Conservation (phyloP, 2,113 vertebrate genomes). For the Eurypyga helias region DNA sequence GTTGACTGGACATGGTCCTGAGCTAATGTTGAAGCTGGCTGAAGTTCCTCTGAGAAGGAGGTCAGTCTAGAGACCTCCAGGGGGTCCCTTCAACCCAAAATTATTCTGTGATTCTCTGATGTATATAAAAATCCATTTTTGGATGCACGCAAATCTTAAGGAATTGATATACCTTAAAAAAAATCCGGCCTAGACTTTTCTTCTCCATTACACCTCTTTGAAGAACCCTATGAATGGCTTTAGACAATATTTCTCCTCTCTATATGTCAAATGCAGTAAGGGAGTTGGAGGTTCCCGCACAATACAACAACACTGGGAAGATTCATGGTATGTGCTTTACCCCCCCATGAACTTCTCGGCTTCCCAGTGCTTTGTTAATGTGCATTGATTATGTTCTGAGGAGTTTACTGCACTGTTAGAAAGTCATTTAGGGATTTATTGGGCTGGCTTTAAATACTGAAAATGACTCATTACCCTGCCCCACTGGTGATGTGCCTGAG, state of each 20-base stretch:
- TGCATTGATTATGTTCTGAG: slow-evolving; percentile 60
- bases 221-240: not conserved
- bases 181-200: not conserved
- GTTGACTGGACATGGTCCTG: not conserved
- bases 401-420: slow-evolving; percentile 42
- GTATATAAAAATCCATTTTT: not conserved
- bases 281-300: not conserved
- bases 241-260: not conserved
- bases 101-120: not conserved
- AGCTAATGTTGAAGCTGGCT: not conserved
- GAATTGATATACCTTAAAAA: not conserved
- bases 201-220: not conserved
- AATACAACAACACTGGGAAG: not conserved
- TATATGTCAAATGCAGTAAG: not conserved
- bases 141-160: not conserved
- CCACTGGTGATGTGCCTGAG: not conserved
- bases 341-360: slow-evolving; percentile 1
- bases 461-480: not conserved
- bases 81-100: not conserved
- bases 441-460: slow-evolving; percentile 18
- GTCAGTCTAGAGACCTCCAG: not conserved
- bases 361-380: slow-evolving; percentile 40
- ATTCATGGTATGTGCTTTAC: slow-evolving; percentile 24
- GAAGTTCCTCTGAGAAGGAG: not conserved
- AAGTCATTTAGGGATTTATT: slow-evolving; percentile 61